Conservation (phyloP, 2,797 vertebrate genomes). For the Rhincodon typus region DNA sequence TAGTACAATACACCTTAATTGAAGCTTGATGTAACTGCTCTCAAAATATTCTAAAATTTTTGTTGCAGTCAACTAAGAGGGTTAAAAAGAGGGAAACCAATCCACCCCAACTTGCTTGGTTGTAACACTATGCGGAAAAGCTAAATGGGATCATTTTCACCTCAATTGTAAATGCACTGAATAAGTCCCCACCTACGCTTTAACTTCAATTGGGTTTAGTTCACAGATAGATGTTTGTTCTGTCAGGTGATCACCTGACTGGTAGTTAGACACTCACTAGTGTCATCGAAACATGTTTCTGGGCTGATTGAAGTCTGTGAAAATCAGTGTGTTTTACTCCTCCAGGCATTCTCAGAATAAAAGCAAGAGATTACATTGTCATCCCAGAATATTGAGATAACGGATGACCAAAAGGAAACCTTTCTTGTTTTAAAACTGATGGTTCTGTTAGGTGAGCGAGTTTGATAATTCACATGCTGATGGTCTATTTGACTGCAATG, state of each 20-base stretch:
- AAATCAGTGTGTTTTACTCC: not conserved
- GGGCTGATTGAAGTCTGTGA: not conserved
- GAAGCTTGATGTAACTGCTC: too few species aligned
- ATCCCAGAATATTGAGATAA: not conserved
- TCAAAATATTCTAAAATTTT: too few species aligned
- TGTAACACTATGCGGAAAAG: not conserved
- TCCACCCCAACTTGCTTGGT: too few species aligned
- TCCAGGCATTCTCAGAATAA: not conserved
- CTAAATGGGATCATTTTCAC: not conserved
- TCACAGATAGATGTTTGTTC: not conserved
- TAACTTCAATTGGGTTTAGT: not conserved
- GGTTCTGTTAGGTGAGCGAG: not conserved
- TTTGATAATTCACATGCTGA: not conserved
- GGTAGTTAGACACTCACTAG: not conserved
- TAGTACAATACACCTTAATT: too few species aligned
- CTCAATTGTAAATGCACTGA: not conserved
- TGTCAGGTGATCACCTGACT: not conserved
- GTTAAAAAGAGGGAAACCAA: too few species aligned
- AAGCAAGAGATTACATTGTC: not conserved
- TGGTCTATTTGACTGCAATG: not conserved
- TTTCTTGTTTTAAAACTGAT: not conserved
- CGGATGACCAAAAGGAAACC: not conserved
- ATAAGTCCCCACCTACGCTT: not conserved
- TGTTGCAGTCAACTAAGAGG: too few species aligned
- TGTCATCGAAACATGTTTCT: not conserved